Conservation (phyloP, 2,888 invertebrate genomes). For the Lissocephala sabroskyi region DNA sequence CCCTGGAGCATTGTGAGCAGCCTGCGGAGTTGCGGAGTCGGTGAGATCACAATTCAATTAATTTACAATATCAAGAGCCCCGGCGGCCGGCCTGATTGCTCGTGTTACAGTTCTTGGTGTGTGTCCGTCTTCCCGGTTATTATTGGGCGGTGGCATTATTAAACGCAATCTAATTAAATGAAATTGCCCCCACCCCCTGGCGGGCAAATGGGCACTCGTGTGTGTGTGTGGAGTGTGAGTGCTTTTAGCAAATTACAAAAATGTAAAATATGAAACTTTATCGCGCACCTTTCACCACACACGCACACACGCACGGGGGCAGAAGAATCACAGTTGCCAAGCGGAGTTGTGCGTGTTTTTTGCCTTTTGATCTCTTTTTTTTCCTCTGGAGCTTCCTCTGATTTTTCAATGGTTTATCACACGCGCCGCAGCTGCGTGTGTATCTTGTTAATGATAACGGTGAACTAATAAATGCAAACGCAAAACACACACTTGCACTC, state of each 20-base stretch:
- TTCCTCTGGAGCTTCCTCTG: not conserved
- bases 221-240: conserved; percentile 17
- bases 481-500: conserved; percentile 3
- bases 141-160: conserved; percentile 50
- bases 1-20: too few species aligned
- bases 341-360: too few species aligned
- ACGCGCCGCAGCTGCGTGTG: conserved; percentile 37
- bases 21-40: too few species aligned
- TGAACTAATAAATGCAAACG: conserved; percentile 47
- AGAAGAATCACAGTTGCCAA: conserved; percentile 6
- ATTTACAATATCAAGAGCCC: conserved; percentile 37
- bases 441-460: conserved; percentile 57
- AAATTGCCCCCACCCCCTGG: conserved; percentile 42
- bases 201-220: not conserved
- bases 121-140: too few species aligned
- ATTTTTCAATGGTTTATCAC: not conserved
- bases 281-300: conserved; percentile 48
- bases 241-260: conserved; percentile 60
- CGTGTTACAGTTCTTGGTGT: conserved; percentile 9
- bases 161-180: conserved; percentile 60
- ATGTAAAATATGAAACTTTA: conserved; percentile 55
- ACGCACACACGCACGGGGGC: not conserved
- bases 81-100: conserved; percentile 22
- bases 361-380: conserved; percentile 6
- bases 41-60: conserved; percentile 59